Evolutionary conservation across 2,888 invertebrate genomes (phyloP).

Genomic region (Plagodis dolabraria): DNA sequence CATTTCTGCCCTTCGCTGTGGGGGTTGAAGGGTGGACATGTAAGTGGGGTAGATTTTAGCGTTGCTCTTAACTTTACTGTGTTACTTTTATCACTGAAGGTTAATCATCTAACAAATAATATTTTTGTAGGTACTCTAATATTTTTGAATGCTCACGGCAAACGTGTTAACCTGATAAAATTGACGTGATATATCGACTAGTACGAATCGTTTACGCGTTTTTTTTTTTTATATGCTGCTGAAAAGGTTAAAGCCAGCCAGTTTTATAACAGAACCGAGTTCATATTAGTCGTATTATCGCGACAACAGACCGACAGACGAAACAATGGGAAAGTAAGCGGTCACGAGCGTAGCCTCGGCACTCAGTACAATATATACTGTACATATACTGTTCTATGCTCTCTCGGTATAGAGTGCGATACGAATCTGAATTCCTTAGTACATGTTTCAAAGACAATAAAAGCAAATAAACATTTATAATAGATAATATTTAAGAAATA

Average conservation of each 20-base stretch:
- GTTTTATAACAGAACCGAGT: not conserved
- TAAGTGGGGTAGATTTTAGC: constrained; percentile 24
- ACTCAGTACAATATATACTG: constrained; percentile 24
- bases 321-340: constrained; percentile 69
- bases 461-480: not conserved
- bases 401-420: not conserved
- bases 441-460: constrained; percentile 16
- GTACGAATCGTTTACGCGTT: constrained; percentile 17
- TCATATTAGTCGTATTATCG: constrained; percentile 21
- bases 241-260: constrained; percentile 2
- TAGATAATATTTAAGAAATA: not conserved
- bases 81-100: constrained; percentile 43
- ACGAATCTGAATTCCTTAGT: constrained; percentile 17
- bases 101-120: not conserved
- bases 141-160: no score
- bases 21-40: constrained; percentile 34
- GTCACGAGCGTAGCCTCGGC: constrained; percentile 64
- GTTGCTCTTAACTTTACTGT: constrained; percentile 50
- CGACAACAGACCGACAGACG: constrained; percentile 44
- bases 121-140: no score
- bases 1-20: constrained; percentile 27
- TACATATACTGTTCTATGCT: not conserved
- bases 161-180: no score
- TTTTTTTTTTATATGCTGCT: not conserved
- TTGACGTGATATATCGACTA: no score